These are phyloP conservation scores for Eupithecia inturbata DNA, from an alignment of 2,888 invertebrate genomes.

Conservation along the genomic window DNA sequence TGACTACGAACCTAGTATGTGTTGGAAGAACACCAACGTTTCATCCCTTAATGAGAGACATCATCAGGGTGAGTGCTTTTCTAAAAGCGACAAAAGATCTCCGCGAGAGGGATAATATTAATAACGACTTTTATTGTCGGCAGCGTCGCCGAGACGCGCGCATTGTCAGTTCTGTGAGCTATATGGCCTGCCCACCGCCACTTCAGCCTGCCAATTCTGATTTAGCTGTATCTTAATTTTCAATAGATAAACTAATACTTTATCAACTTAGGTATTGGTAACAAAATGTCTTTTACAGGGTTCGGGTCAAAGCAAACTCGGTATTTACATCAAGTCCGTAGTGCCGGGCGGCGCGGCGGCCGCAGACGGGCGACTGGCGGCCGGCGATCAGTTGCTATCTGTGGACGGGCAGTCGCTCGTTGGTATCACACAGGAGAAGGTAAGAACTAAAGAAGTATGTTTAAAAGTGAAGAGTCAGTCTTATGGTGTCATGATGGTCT, in stretches of 20 bases:
- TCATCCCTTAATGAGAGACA: background rate
- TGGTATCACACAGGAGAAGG: conserved; percentile 92
- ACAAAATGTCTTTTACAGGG: conserved; percentile 56
- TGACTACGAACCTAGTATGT: background rate
- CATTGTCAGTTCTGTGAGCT: too few species aligned
- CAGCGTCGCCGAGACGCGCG: too few species aligned
- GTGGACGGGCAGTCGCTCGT: conserved; percentile 98
- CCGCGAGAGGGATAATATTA: too few species aligned
- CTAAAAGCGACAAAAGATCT: too few species aligned
- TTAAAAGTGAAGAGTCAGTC: too few species aligned
- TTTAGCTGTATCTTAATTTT: background rate
- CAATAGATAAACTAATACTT: background rate
- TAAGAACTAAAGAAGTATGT: conserved; percentile 35
- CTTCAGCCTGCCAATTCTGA: background rate
- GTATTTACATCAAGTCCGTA: conserved; percentile 99
- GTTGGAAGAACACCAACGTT: background rate
- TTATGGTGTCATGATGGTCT: too few species aligned
- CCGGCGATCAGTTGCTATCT: conserved; percentile 98
- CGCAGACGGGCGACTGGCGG: conserved; percentile 96
- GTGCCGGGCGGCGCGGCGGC: conserved; percentile 97
- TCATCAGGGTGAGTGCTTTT: background rate
- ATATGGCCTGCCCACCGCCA: background rate
- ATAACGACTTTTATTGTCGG: too few species aligned
- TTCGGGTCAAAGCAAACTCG: conserved; percentile 87
- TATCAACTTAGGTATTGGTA: background rate